Evolutionary conservation across 1,140 invertebrate species (phyloP), one percentile per base, ranked within the genome.

Genomic region (Babylonia areolata): DNA sequence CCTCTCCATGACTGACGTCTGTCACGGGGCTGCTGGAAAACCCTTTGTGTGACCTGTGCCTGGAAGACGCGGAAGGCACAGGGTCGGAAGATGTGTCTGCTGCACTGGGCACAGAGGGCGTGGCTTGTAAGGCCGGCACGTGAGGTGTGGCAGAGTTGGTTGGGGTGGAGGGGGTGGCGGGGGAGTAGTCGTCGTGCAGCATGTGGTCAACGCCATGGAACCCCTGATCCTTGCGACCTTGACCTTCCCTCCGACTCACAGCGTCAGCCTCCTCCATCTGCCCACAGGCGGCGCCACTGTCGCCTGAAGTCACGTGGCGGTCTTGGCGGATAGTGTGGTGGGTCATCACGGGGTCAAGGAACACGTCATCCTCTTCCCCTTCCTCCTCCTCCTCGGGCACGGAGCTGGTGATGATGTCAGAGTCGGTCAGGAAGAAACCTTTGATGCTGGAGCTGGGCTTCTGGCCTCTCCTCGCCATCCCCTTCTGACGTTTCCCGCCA

Each of bases 341-440:
- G 71, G 20, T 37, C 12, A 35, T 33, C 71, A 6, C 35, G 9
- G 35, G 31, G 11, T 73, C 71, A 35, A 35, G 12, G 20, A 73
- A 73, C n/a, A 73, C 33, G 11, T 73, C 33, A 0, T 73, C 71
- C 2, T 37, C 71, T 42, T 42, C 77, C 23, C 28, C 77, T 15
- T 79, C 77, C 28, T 42, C 77, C 9, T 79, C 77, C 28, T 79
- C 77, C 12, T 79, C 77, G 3, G n/a, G 37, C 39, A 79, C 37
- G 11, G 77, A 37, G 77, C 39, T 79, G 40, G 77, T 23, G 0
- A 79, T 79, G 40, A 79, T 20, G 9, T 79, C 77, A 46, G 77
- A 79, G 5, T 79, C 17, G 17, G 77, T 79, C 77, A 79, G 9
- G 77, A 79, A 79, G 31, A 79, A 23, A 11, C 31, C 77, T 79